Percentiles rank a stretch among this genome's conserved stretches.
Evolutionary conservation across 2,113 vertebrate genomes (phyloP).

Genomic region (Choloepus hoffmanni): DNA sequence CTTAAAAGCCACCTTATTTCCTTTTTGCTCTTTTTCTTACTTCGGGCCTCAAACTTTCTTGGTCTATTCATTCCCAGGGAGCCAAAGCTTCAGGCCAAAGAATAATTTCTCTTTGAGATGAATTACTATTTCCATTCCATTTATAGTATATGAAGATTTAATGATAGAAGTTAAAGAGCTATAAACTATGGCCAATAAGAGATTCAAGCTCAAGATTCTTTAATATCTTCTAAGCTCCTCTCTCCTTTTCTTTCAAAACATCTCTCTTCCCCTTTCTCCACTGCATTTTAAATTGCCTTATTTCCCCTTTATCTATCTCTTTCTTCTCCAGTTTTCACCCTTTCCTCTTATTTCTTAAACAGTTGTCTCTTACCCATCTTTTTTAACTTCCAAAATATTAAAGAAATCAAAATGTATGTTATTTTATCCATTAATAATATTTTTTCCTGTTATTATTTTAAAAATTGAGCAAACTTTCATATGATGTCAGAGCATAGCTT

Average conservation of each 20-base stretch:
- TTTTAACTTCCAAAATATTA: neutral
- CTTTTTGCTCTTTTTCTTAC: neutral
- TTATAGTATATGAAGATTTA: slow-evolving; percentile 4
- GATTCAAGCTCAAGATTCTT: neutral
- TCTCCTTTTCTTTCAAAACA: neutral
- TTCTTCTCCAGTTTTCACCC: neutral
- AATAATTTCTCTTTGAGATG: slow-evolving; percentile 39
- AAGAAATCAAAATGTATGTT: neutral
- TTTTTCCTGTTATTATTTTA: neutral
- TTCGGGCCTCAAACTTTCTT: neutral
- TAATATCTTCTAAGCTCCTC: neutral
- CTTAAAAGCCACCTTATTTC: neutral
- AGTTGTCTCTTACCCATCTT: neutral
- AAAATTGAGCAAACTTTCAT: neutral
- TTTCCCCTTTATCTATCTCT: neutral
- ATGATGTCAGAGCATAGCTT: neutral
- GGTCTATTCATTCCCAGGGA: neutral
- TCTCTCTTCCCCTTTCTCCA: neutral
- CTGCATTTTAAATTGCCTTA: neutral
- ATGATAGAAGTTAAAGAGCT: slow-evolving; percentile 6
- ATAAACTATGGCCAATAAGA: slow-evolving; percentile 7
- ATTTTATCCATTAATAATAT: neutral
- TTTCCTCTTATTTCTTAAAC: neutral
- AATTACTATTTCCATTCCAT: slow-evolving; percentile 21
- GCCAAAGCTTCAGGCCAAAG: neutral